Conservation (phyloP, 2,113 vertebrate genomes). For the Channa argus region DNA sequence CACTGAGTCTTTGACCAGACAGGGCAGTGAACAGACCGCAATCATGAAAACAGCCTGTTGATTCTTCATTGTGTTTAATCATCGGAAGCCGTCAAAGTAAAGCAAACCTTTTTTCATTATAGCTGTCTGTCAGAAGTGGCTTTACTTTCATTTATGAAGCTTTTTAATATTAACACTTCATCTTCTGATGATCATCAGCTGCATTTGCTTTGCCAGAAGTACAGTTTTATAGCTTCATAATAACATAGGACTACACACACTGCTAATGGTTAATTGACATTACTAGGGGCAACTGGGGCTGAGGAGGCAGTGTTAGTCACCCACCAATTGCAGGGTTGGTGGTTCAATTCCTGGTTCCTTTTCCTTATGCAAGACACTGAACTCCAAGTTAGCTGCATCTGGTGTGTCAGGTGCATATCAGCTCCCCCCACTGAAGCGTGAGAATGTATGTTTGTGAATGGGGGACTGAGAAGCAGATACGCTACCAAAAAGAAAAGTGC, state of each 20-base stretch:
- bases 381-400: too few species aligned
- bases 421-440: too few species aligned
- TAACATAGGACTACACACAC: not conserved
- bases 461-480: too few species aligned
- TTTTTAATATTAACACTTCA: constrained; percentile 45
- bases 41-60: constrained; percentile 69
- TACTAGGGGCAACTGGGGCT: not conserved
- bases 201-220: not conserved
- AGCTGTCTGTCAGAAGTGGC: constrained; percentile 66
- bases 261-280: too few species aligned
- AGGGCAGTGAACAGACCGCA: constrained; percentile 74
- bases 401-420: too few species aligned
- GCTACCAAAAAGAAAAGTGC: too few species aligned
- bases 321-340: too few species aligned
- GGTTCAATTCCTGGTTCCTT: too few species aligned
- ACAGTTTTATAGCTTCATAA: not conserved
- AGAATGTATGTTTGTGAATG: too few species aligned
- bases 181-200: constrained; percentile 36
- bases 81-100: constrained; percentile 46
- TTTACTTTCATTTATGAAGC: not conserved
- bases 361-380: too few species aligned
- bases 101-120: constrained; percentile 57
- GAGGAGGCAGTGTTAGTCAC: too few species aligned
- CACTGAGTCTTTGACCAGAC: constrained; percentile 71
- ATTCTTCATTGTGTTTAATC: constrained; percentile 69